These are phyloP conservation scores for Chymomyza procnemis DNA, from an alignment of 2,888 invertebrate genomes.

Conservation along the genomic window DNA sequence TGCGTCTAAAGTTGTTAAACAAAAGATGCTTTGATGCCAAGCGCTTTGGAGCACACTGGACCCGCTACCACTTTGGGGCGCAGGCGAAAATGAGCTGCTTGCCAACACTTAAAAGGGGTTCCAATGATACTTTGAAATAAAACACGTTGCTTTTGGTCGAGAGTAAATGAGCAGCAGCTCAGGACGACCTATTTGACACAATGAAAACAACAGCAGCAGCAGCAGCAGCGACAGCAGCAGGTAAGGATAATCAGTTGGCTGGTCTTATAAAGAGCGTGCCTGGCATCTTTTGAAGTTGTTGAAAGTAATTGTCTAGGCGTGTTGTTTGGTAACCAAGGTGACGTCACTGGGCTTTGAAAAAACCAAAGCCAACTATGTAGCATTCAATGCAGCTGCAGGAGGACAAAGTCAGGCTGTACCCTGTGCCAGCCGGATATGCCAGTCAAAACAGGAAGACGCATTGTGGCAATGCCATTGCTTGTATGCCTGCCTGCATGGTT, in stretches of 20 bases:
- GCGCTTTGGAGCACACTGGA: neutral
- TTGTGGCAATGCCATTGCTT: neutral
- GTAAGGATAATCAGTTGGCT: slow-evolving; percentile 22
- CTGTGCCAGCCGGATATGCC: slow-evolving; percentile 3
- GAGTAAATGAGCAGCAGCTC: slow-evolving; percentile 46
- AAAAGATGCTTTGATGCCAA: neutral
- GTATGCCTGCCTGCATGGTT: slow-evolving; percentile 22
- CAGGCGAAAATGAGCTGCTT: slow-evolving; percentile 42
- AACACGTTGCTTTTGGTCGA: slow-evolving; percentile 44
- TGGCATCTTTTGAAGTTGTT: slow-evolving; percentile 54
- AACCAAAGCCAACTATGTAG: neutral
- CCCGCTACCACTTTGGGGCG: neutral
- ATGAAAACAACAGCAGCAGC: too few species aligned
- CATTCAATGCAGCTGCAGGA: neutral
- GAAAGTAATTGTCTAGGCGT: slow-evolving; percentile 42
- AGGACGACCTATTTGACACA: slow-evolving; percentile 54
- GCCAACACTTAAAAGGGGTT: slow-evolving; percentile 58
- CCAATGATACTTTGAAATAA: slow-evolving; percentile 73
- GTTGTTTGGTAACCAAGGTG: neutral
- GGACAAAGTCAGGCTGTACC: too few species aligned
- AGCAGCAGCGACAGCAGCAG: neutral
- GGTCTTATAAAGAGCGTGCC: slow-evolving; percentile 11
- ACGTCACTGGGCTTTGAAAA: neutral
- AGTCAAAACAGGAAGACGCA: slow-evolving; percentile 8
- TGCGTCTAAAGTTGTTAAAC: neutral